A percentile compares a stretch with the other conserved stretches of the same genome.
Conservation (phyloP, 2,797 vertebrate species). For the Eulemur coronatus region DNA sequence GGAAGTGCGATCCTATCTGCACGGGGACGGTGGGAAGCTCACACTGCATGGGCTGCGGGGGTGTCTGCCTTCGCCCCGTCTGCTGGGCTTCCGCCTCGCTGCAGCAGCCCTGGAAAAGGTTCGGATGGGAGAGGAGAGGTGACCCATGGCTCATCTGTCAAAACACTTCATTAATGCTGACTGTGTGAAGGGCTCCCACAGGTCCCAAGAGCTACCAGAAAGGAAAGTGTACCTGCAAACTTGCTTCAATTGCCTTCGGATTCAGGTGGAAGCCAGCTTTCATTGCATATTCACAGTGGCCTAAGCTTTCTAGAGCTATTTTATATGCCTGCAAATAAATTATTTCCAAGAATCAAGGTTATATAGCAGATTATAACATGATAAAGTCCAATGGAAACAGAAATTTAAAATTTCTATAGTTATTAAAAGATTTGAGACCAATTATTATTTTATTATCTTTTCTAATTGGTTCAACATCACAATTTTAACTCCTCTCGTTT, state of each 20-base stretch:
- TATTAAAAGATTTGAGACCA: slow-evolving; percentile 10
- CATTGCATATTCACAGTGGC: slow-evolving; percentile 97
- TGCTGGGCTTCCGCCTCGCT: slow-evolving; percentile 98
- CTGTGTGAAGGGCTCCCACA: not conserved
- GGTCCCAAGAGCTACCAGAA: not conserved
- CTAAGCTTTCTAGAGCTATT: slow-evolving; percentile 95
- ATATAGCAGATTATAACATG: not conserved
- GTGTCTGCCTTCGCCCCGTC: slow-evolving; percentile 96
- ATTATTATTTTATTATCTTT: not conserved
- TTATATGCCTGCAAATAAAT: slow-evolving; percentile 92
- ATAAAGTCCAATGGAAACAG: slow-evolving; percentile 11
- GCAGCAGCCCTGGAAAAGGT: slow-evolving; percentile 91
- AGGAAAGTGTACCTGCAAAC: slow-evolving; percentile 90
- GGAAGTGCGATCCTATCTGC: slow-evolving; percentile 96
- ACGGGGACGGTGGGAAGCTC: slow-evolving; percentile 98
- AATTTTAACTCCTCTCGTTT: not conserved
- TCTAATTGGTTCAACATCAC: not conserved
- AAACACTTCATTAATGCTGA: not conserved
- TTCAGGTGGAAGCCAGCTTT: slow-evolving; percentile 98
- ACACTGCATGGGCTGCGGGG: slow-evolving; percentile 96
- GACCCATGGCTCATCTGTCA: not conserved
- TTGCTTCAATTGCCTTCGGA: slow-evolving; percentile 95
- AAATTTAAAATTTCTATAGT: slow-evolving; percentile 2
- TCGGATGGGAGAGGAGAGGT: not conserved
- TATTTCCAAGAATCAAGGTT: slow-evolving; percentile 51